phyloP scores from a whole-genome alignment of 1,140 invertebrate species.

The Zelostemma sp. region DNA sequence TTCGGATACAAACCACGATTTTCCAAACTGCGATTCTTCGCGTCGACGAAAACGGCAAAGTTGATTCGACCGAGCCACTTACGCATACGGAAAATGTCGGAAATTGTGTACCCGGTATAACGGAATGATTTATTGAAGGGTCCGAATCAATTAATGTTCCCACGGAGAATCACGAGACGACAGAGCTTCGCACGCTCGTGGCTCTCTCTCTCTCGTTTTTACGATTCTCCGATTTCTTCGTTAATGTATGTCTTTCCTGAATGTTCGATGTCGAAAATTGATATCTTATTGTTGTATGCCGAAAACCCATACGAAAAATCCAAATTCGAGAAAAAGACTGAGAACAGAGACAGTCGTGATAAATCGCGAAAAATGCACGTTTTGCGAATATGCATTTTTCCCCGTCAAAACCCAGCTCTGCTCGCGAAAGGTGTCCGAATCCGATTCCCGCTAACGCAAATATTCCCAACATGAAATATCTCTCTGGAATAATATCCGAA shows the following conservation, averaged over 20 bases:
- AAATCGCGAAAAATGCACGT: conserved; percentile 9
- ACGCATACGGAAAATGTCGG: background rate
- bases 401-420: conserved; percentile 19
- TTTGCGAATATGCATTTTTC: background rate
- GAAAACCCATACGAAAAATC: conserved; percentile 33
- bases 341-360: conserved; percentile 23
- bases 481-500: too few relatives aligned
- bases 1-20: too few relatives aligned
- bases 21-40: too few relatives aligned
- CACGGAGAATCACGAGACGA: conserved; percentile 26
- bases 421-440: conserved; percentile 14
- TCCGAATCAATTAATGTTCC: conserved; percentile 20
- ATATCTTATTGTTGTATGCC: conserved; percentile 61
- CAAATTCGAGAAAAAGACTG: conserved; percentile 19
- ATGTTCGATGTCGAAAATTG: conserved; percentile 60
- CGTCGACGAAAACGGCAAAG: too few relatives aligned
- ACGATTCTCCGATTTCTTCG: conserved; percentile 28
- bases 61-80: conserved; percentile 36
- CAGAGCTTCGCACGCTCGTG: conserved; percentile 11
- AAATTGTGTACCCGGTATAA: too few relatives aligned
- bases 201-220: conserved; percentile 7
- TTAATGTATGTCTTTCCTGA: conserved; percentile 54
- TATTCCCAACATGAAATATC: too few relatives aligned
- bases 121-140: too few relatives aligned
- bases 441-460: background rate